Conservation (phyloP, 2,113 vertebrate species). For the Glareola pratincola region DNA sequence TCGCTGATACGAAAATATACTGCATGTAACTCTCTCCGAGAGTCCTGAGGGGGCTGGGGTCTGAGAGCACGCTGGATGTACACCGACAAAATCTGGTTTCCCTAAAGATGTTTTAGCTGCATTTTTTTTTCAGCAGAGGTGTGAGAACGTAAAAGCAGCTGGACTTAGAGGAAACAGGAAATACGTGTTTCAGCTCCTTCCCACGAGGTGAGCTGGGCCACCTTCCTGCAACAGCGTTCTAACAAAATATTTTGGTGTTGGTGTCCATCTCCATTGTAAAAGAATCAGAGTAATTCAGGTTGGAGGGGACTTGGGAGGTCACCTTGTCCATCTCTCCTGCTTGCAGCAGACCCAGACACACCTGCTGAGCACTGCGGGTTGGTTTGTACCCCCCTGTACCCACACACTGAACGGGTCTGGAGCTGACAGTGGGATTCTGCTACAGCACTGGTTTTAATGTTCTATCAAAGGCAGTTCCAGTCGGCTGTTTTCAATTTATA, state of each 20-base stretch:
- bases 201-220: not conserved
- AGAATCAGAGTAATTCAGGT: not conserved
- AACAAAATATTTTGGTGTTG: rapidly evolving
- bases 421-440: not conserved
- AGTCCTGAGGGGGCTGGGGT: not conserved
- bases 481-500: not conserved
- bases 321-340: not conserved
- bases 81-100: not conserved
- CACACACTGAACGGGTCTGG: not conserved
- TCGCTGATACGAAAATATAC: not conserved
- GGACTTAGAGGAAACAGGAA: not conserved
- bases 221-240: not conserved
- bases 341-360: not conserved
- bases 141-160: not conserved
- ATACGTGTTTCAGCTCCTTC: not conserved
- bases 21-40: not conserved
- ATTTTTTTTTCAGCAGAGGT: not conserved
- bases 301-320: not conserved
- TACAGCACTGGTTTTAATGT: not conserved
- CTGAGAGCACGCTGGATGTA: rapidly evolving
- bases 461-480: not conserved
- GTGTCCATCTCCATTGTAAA: not conserved
- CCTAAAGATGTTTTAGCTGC: not conserved
- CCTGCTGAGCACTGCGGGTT: not conserved
- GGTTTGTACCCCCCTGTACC: not conserved